These are phyloP conservation scores for Lepisosteus osseus DNA, from an alignment of 2,113 vertebrate genomes.

Conservation along the genomic window DNA sequence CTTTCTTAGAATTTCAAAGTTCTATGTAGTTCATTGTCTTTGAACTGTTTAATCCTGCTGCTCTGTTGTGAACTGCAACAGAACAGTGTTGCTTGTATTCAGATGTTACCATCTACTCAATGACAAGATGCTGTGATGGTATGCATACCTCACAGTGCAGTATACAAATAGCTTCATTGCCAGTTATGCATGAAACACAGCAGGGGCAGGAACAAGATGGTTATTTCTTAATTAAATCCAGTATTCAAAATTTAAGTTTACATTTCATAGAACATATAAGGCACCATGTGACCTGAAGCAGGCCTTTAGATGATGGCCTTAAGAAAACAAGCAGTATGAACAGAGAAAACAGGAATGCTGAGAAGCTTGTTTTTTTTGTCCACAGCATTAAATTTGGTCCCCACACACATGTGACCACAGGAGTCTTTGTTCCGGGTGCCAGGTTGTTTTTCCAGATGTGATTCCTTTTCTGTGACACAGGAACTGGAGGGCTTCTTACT, in stretches of 20 bases:
- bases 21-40: no score
- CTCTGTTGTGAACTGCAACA: no score
- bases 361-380: slow-evolving; percentile 48
- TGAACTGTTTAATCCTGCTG: no score
- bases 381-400: slow-evolving; percentile 42
- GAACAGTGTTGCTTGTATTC: no score
- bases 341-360: slow-evolving; percentile 45
- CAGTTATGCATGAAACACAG: not conserved
- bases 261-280: not conserved
- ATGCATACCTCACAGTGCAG: not conserved
- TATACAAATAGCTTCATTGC: not conserved
- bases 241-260: not conserved
- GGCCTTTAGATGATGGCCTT: slow-evolving; percentile 38
- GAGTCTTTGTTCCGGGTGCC: slow-evolving; percentile 74
- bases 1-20: no score
- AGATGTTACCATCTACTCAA: not conserved
- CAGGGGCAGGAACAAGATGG: not conserved
- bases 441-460: slow-evolving; percentile 85
- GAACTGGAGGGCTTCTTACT: slow-evolving; percentile 57
- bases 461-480: slow-evolving; percentile 61
- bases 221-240: slow-evolving; percentile 9
- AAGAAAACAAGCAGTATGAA: slow-evolving; percentile 43
- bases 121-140: not conserved
- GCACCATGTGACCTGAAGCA: slow-evolving; percentile 14
- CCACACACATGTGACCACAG: slow-evolving; percentile 63